Conservation (phyloP, 1,140 invertebrate genomes). For the Drosophila tsacasi region DNA sequence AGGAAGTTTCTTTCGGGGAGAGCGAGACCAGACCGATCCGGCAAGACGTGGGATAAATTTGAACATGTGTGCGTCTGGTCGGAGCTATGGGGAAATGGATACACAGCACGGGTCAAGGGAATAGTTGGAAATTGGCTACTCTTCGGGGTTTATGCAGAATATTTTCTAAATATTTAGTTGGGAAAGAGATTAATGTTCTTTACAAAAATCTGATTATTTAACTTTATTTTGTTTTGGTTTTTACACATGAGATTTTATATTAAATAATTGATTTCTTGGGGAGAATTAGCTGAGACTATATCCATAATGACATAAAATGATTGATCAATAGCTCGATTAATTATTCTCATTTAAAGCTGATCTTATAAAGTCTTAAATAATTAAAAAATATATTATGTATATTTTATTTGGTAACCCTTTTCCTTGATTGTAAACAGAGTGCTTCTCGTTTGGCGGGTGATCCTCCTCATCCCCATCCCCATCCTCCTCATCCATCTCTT, state of each 20-base stretch:
- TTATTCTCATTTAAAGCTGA: background rate
- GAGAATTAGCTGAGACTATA: too few species aligned
- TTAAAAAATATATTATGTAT: background rate
- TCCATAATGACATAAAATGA: too few species aligned
- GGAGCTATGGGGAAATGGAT: slow-evolving; percentile 32
- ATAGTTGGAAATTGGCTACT: background rate
- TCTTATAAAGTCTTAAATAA: background rate
- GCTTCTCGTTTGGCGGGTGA: slow-evolving; percentile 6
- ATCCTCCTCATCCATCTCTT: slow-evolving; percentile 4
- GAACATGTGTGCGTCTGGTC: slow-evolving; percentile 52
- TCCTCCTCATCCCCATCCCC: slow-evolving; percentile 12
- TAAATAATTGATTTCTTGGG: too few species aligned
- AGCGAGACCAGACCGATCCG: slow-evolving; percentile 30
- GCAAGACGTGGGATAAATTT: slow-evolving; percentile 73
- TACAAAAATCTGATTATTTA: too few species aligned
- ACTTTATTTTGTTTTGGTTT: too few species aligned
- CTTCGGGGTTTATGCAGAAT: background rate
- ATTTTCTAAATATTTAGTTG: background rate
- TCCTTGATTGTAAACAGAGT: slow-evolving; percentile 16
- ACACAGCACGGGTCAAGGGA: slow-evolving; percentile 46
- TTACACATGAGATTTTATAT: too few species aligned
- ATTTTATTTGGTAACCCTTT: background rate
- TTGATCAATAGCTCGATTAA: background rate
- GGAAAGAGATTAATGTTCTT: too few species aligned
- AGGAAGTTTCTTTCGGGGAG: slow-evolving; percentile 73